Evolutionary conservation across 2,888 invertebrate genomes (phyloP), one percentile per base, ranked within the genome.

Genomic region (Drosophila crucigera): DNA sequence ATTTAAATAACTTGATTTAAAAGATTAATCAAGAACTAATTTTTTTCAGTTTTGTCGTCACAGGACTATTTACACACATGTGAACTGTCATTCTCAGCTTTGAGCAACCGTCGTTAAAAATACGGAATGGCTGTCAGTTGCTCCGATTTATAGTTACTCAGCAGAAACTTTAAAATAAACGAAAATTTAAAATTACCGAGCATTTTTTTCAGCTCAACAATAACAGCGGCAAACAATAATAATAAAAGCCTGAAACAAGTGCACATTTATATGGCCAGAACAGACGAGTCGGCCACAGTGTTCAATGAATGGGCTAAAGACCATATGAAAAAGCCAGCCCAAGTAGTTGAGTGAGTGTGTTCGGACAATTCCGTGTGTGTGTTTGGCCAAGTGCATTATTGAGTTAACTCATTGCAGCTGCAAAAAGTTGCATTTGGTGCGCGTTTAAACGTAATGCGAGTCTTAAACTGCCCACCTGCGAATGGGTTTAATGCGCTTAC

Each of bases 401-500:
- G 78, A 89, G 89, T 84, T 84, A 77, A 77, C 76, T 84, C 77
- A 89, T 71, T 82, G 82, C 76, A 72, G 66, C 65, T 77, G 82
- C 73, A 72, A 74, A 79, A 79, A 77, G 72, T 89, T 75, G 68
- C 75, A 71, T 84, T 84, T 86, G 75, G 60, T 56, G 79, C 65
- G 71, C 86, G 69, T 41, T 88, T 85, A 80, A 88, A 71, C 76
- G 86, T 76, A 78, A 83, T 83, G 73, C 71, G 68, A 76, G 72
- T 70, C 73, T 81, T 78, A 79, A 84, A 74, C 69, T 63, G 33
- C 55, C 50, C 78, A 78, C 75, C 87, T 76, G 76, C 73, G 50
- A 81, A 69, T 68, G 79, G 73, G 69, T 73, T 87, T 89, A 89
- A 89, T 87, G 87, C 82, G 79, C 79, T 82, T 84, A 87, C 86